A percentile compares a stretch with the other conserved stretches of the same genome.
Conservation (phyloP, 35 echinoderm and acorn worm species). For the Heliocidaris erythrogramma region DNA sequence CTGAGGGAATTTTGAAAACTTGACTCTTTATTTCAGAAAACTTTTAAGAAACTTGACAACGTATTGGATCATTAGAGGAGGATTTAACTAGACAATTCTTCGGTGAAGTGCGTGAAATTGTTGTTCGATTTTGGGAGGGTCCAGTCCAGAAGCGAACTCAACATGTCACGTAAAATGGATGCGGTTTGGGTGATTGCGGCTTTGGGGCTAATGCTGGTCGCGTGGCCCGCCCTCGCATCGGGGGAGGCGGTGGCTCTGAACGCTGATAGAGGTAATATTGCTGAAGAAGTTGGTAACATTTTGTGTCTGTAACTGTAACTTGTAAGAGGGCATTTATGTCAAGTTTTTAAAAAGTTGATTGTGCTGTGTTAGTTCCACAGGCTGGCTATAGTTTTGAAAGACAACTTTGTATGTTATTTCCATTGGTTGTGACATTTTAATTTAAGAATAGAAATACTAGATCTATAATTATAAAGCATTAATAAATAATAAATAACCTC, state of each 20-base stretch:
- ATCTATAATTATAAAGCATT: too few species aligned
- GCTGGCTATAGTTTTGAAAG: too few species aligned
- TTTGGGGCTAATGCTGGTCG: background rate
- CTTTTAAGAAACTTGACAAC: background rate
- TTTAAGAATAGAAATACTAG: too few species aligned
- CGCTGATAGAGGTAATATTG: background rate
- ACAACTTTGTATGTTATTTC: too few species aligned
- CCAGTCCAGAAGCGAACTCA: background rate
- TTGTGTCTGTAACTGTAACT: too few species aligned
- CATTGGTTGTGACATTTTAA: too few species aligned
- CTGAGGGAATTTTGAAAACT: background rate
- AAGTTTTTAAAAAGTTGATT: too few species aligned
- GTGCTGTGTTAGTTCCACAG: too few species aligned
- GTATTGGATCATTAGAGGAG: background rate
- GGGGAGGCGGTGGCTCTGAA: conserved; percentile 5
- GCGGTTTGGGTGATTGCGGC: background rate
- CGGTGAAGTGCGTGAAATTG: background rate
- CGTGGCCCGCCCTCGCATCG: background rate
- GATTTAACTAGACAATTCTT: background rate
- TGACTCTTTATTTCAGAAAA: background rate
- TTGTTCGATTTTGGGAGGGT: background rate
- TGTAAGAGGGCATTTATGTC: too few species aligned
- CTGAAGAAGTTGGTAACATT: too few species aligned
- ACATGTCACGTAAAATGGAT: conserved; percentile 17
- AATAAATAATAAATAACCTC: too few species aligned